A percentile compares a stretch with the other conserved stretches of the same genome.
These are phyloP conservation scores for Drosophila biarmipes DNA, from an alignment of 1,140 invertebrate genomes.

Conservation along the genomic window DNA sequence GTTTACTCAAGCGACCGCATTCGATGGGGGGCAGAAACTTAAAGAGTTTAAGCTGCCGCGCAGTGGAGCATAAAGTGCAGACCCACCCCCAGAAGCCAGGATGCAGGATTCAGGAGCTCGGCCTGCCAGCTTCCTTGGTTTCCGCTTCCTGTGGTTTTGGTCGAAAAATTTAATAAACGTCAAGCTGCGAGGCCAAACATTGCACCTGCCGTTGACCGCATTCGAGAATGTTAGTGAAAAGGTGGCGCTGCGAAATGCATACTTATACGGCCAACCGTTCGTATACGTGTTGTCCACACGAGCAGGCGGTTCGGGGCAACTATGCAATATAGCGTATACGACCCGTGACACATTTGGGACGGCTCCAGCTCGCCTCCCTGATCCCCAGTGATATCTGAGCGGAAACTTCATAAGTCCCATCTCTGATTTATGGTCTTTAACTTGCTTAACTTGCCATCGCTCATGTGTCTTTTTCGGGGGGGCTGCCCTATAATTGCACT, in stretches of 20 bases:
- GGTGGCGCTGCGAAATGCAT: constrained; percentile 15
- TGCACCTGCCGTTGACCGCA: constrained; percentile 54
- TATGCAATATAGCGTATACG: constrained; percentile 62
- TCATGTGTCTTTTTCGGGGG: constrained; percentile 46
- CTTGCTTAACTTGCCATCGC: constrained; percentile 55
- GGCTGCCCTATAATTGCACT: constrained; percentile 49
- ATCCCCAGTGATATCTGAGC: constrained; percentile 35
- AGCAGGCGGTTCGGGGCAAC: constrained; percentile 1
- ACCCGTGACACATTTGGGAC: constrained; percentile 24
- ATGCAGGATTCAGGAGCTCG: neutral
- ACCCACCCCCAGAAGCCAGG: neutral
- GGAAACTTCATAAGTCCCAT: constrained; percentile 45
- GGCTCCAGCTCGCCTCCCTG: constrained; percentile 5
- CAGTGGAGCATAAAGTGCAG: constrained; percentile 48
- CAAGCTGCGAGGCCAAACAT: constrained; percentile 45
- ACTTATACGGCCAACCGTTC: constrained; percentile 1
- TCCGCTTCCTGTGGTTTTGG: constrained; percentile 17
- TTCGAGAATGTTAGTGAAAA: constrained; percentile 25
- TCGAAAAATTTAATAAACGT: constrained; percentile 73
- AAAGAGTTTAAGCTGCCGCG: constrained; percentile 45
- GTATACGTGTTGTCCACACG: constrained; percentile 44
- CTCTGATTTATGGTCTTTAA: constrained; percentile 64
- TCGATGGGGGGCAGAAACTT: constrained; percentile 40
- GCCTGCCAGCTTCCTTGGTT: neutral
- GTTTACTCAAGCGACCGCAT: constrained; percentile 44